Evolutionary conservation across 1,140 invertebrate genomes (phyloP).

Genomic region (Carposina sasakii): DNA sequence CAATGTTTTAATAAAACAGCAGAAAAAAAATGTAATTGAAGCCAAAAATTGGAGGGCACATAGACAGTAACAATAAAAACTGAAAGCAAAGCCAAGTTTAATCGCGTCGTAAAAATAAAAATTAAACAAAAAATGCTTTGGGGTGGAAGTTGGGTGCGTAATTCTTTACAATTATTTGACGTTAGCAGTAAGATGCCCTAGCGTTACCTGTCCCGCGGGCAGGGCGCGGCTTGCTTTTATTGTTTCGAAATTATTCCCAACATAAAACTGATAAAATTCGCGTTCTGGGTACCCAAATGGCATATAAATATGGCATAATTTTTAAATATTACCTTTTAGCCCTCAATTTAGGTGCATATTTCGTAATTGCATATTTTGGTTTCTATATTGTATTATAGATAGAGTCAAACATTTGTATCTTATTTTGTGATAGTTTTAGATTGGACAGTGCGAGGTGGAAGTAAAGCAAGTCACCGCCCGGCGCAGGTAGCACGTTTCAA

Average conservation of each 20-base stretch:
- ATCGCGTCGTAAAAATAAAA: constrained; percentile 71
- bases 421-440: too few relatives aligned
- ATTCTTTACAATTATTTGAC: constrained; percentile 63
- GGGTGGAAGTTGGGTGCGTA: constrained; percentile 59
- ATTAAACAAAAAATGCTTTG: constrained; percentile 69
- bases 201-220: constrained; percentile 56
- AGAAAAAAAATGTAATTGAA: constrained; percentile 62
- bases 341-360: too few relatives aligned
- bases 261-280: too few relatives aligned
- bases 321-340: too few relatives aligned
- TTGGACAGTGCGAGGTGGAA: constrained; percentile 36
- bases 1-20: constrained; percentile 62
- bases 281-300: too few relatives aligned
- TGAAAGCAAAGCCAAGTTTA: constrained; percentile 69
- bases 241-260: too few relatives aligned
- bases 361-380: too few relatives aligned
- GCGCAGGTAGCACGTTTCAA: constrained; percentile 69
- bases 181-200: constrained; percentile 50
- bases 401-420: too few relatives aligned
- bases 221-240: too few relatives aligned
- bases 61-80: constrained; percentile 69
- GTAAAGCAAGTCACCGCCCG: constrained; percentile 56
- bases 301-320: too few relatives aligned
- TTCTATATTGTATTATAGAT: too few relatives aligned
- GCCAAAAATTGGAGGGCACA: constrained; percentile 68